Evolutionary conservation across 2,797 vertebrate genomes (phyloP), one percentile per base, ranked within the genome.

Genomic region (Chanos chanos): DNA sequence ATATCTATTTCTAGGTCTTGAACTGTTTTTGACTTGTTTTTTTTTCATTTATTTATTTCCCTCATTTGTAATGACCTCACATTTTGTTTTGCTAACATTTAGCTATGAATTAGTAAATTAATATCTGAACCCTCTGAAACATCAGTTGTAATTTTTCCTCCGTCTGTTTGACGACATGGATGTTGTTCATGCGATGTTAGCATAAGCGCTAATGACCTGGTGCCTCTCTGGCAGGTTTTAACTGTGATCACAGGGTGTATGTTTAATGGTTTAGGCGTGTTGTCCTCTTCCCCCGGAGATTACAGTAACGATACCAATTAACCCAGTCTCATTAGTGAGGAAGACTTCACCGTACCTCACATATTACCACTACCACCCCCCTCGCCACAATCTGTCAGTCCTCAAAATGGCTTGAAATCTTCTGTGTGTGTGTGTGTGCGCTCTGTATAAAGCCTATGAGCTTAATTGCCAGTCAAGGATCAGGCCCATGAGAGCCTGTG

Each of bases 291-390:
- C 85, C 85, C 80, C 37, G 73, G 83, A 86, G 87, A 90, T 86
- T 87, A 87, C 78, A 82, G 83, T 85, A 87, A 88, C 85, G 78
- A 87, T 88, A 86, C 87, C 87, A 90, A 90, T 89, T 90, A 91
- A 83, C 81, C 83, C 81, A 77, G 83, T 87, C 87, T 90, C 87
- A 89, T 91, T 90, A 91, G 82, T 81, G 68, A 68, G 67, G 58
- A 56, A 83, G 84, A 86, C 81, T 87, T 82, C 66, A 83, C 76
- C 61, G 82, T 82, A 77, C 79, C 81, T 81, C 77, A 82, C 83
- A 81, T 74, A 83, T 88, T 84, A 58, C 57, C 34, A 67, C 64
- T 59, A 61, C 47, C 64, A 24, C 13, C 34, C 61, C 55, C 50
- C 30, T 8, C 39, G 39, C 41, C 62, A 61, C 57, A 73, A 66